Base-by-base conservation (phyloP, 2,888 invertebrate species). In the Globia sparganii region DNA sequence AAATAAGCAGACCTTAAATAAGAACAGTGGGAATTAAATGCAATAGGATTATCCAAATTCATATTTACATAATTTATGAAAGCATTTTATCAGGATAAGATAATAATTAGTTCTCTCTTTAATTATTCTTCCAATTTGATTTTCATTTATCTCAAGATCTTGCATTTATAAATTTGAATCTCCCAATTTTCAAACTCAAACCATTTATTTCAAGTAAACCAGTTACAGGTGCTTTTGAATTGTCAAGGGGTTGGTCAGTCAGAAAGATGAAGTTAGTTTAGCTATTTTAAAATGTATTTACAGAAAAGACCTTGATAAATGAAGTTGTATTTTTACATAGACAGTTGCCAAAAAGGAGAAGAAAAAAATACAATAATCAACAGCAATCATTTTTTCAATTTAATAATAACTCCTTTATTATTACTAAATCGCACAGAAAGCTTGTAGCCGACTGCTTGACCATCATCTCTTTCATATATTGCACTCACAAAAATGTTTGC, bases 101-200 rank as follows among this genome's bases (percentile, higher is more conserved):
- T 43, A 0, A 18, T 18, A 37, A 25, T 31, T 28, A 31, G 28
- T 49, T 73, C 0, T 74, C 25, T 37, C 25, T 18, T 4, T 31
- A n/a, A n/a, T n/a, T n/a, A 28, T 0, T 2, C 11, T 74, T 77
- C 13, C 34, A 25, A 40, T 77, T 31, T 40, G 46, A 77, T 49
- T 53, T 64, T 43, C 15, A 53, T 40, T 40, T 5, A 18, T 21
- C 13, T 21, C 28, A 15, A 40, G 37, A 73, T 18, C 37, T 37
- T 74, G 11, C 49, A 31, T 25, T 43, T 13, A 4, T 43, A 43
- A 43, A 43, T 43, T 31, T 18, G 18, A 37, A 18, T 21, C 28
- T 31, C 13, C 31, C 40, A 53, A 40, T 40, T 72, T 73, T n/a
- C n/a, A n/a, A n/a, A n/a, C n/a, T n/a, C n/a, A n/a, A n/a, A n/a